These are phyloP conservation scores for Drosophila histrio DNA, from an alignment of 2,888 invertebrate genomes.

Conservation along the genomic window DNA sequence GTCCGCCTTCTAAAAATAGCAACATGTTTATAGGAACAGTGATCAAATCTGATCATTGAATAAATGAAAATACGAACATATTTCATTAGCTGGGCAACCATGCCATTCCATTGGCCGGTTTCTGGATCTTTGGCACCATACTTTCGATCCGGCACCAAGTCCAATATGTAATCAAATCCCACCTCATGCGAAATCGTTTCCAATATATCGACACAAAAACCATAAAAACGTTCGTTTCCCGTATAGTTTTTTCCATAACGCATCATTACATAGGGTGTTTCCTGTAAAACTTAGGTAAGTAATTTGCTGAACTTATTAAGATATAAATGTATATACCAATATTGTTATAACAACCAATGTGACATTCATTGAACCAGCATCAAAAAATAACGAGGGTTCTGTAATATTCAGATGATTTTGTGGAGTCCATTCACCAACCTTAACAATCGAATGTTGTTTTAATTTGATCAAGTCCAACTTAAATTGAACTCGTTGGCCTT, in stretches of 20 bases:
- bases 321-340: constrained; percentile 85
- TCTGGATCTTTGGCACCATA: constrained; percentile 90
- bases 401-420: constrained; percentile 88
- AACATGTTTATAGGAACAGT: too few relatives aligned
- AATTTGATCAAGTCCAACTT: constrained; percentile 90
- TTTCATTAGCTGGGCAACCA: constrained; percentile 89
- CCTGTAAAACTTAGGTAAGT: constrained; percentile 84
- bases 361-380: constrained; percentile 89
- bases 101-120: constrained; percentile 91
- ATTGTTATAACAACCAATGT: constrained; percentile 91
- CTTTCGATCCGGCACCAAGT: constrained; percentile 89
- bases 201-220: constrained; percentile 91
- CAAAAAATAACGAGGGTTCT: constrained; percentile 89
- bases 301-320: not conserved
- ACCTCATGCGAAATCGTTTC: constrained; percentile 88
- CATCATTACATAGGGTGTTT: constrained; percentile 91
- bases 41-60: too few relatives aligned
- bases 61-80: constrained; percentile 89
- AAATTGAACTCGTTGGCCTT: constrained; percentile 90
- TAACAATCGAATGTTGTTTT: constrained; percentile 89
- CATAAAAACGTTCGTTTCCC: constrained; percentile 90
- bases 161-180: constrained; percentile 89
- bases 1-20: constrained; percentile 96
- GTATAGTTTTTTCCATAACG: constrained; percentile 88
- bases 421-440: constrained; percentile 91